Evolutionary conservation across 2,797 vertebrate genomes (phyloP).

Genomic region (Rhynchotus rufescens): DNA sequence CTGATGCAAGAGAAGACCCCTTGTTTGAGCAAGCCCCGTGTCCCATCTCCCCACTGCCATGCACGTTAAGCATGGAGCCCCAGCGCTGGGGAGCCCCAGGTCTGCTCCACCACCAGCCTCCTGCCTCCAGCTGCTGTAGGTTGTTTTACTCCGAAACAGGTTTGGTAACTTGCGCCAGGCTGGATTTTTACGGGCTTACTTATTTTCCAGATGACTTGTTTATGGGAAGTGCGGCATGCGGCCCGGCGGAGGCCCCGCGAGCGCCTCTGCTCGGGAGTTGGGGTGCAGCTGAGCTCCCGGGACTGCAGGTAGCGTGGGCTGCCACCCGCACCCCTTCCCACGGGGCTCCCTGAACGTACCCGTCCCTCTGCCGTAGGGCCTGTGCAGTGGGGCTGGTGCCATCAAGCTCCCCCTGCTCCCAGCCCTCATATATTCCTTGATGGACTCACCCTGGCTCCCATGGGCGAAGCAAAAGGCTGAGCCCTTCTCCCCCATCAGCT

Average conservation of each 20-base stretch:
- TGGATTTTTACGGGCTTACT: slow-evolving; percentile 59
- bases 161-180: slow-evolving; percentile 57
- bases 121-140: not conserved
- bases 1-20: not conserved
- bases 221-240: not conserved
- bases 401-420: not conserved
- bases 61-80: not conserved
- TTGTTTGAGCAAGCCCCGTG: not conserved
- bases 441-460: not conserved
- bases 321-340: not conserved
- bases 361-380: not conserved
- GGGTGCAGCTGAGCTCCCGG: slow-evolving; percentile 33
- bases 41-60: fast-evolving
- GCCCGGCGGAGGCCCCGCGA: slow-evolving; percentile 37
- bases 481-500: not conserved
- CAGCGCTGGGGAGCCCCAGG: not conserved
- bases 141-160: slow-evolving; percentile 58
- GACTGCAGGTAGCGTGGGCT: slow-evolving; percentile 36
- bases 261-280: not conserved
- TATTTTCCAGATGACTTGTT: slow-evolving; percentile 72
- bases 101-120: not conserved
- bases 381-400: not conserved
- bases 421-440: fast-evolving
- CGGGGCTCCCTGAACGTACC: not conserved
- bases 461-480: fast-evolving